These are phyloP conservation scores for Colletes latitarsis DNA, from an alignment of 1,140 invertebrate species.

Conservation along the genomic window DNA sequence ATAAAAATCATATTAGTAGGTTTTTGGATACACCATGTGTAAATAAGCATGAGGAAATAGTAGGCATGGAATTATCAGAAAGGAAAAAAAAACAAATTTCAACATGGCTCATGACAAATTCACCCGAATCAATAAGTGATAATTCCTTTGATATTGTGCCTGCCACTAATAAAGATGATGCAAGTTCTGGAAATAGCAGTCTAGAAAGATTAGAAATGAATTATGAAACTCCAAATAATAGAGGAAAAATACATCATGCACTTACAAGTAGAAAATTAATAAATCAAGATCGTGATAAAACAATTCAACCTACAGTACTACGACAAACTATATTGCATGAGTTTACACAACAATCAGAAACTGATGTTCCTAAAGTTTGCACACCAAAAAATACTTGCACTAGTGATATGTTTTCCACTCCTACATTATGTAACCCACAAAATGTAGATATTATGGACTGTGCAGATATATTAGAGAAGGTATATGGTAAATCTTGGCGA, in stretches of 20 bases:
- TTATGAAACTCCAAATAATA: slow-evolving; percentile 79
- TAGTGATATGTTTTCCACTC: background rate
- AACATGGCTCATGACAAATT: slow-evolving; percentile 74
- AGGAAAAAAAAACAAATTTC: slow-evolving; percentile 66
- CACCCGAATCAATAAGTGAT: slow-evolving; percentile 63
- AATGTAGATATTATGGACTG: slow-evolving; percentile 70
- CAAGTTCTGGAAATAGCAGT: slow-evolving; percentile 77
- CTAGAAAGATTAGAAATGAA: slow-evolving; percentile 76
- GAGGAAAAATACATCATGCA: slow-evolving; percentile 65
- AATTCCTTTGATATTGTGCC: slow-evolving; percentile 67
- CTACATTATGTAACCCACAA: slow-evolving; percentile 13
- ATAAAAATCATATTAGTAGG: background rate
- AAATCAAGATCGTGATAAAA: slow-evolving; percentile 14
- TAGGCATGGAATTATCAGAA: slow-evolving; percentile 42
- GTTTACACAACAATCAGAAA: slow-evolving; percentile 17
- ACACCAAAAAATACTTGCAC: slow-evolving; percentile 5
- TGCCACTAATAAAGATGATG: slow-evolving; percentile 62
- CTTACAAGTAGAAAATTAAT: slow-evolving; percentile 7
- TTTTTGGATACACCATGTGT: background rate
- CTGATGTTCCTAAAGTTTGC: slow-evolving; percentile 7
- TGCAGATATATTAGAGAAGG: slow-evolving; percentile 79
- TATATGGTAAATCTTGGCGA: slow-evolving; percentile 81
- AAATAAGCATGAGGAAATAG: background rate
- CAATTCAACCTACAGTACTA: background rate
- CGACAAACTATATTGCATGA: slow-evolving; percentile 38